Conservation (phyloP, 23 tunicate species). For the Pegea sp. region DNA sequence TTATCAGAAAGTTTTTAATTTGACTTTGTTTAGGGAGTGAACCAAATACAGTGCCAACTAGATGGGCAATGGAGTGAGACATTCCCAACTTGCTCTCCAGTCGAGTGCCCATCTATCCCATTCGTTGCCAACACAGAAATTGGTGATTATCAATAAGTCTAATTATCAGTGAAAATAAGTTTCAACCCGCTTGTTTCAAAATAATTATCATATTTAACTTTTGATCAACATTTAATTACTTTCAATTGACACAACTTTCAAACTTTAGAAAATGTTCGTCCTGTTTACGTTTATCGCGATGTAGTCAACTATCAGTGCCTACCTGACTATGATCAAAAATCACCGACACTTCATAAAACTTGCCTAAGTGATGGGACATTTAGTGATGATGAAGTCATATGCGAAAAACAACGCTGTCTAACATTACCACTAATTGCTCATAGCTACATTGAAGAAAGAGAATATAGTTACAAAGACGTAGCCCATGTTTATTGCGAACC, state of each 20-base stretch:
- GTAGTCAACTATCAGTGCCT: conserved; percentile 21
- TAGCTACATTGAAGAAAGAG: conserved; percentile 1
- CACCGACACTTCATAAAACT: no score
- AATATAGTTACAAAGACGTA: background rate
- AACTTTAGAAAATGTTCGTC: conserved; percentile 3
- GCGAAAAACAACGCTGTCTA: conserved; percentile 21
- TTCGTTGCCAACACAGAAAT: no score
- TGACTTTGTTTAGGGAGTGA: no score
- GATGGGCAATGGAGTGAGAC: conserved; percentile 44
- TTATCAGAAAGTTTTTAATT: no score
- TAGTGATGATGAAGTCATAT: conserved; percentile 3
- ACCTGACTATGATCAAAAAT: conserved; percentile 9
- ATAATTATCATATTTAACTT: no score
- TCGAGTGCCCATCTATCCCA: no score
- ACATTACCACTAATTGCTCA: conserved; percentile 4
- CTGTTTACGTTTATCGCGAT: conserved; percentile 21
- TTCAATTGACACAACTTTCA: background rate
- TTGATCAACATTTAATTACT: no score
- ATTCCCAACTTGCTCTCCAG: conserved; percentile 29
- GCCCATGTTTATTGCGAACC: background rate
- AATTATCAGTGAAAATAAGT: no score
- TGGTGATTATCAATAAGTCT: no score
- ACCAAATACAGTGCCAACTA: no score
- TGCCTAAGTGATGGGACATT: conserved; percentile 38
- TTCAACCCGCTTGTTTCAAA: no score